phyloP scores from a whole-genome alignment of 2,113 vertebrate species.

The Ictalurus punctatus region DNA sequence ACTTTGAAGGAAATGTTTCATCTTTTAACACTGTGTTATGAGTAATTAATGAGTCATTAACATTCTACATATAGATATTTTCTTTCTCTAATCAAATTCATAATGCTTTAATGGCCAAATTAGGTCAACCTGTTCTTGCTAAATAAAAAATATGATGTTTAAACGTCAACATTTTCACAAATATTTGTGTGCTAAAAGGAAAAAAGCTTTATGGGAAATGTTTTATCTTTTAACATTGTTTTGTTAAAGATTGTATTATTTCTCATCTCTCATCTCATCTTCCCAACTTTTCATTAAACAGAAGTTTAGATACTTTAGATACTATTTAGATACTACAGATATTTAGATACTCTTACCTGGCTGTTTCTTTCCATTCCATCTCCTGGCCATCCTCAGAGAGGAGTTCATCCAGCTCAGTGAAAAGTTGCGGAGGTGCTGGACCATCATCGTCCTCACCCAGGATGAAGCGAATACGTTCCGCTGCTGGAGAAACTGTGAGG shows the following conservation, averaged over 20 bases:
- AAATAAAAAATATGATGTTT: background rate
- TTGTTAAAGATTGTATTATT: background rate
- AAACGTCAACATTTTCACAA: background rate
- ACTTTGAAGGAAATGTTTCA: background rate
- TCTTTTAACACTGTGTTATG: background rate
- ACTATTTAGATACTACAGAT: too few relatives aligned
- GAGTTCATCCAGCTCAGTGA: constrained; percentile 96
- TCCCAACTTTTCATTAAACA: background rate
- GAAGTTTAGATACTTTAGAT: too few relatives aligned
- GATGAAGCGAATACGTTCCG: constrained; percentile 95
- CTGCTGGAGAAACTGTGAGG: constrained; percentile 91
- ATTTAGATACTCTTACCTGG: constrained; percentile 78
- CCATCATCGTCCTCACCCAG: constrained; percentile 96
- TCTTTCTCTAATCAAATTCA: constrained; percentile 22
- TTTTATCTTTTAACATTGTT: background rate
- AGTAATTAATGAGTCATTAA: background rate
- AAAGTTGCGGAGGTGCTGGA: constrained; percentile 90
- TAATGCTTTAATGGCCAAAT: background rate
- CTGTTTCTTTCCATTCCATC: constrained; percentile 99
- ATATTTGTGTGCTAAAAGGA: background rate
- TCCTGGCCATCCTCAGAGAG: constrained; percentile 92
- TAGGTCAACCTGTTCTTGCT: background rate
- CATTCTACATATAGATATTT: background rate
- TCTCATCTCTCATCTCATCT: background rate
- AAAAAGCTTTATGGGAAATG: background rate